Evolutionary conservation across 2,797 vertebrate species (phyloP).

Genomic region (Aplochiton taeniatus): DNA sequence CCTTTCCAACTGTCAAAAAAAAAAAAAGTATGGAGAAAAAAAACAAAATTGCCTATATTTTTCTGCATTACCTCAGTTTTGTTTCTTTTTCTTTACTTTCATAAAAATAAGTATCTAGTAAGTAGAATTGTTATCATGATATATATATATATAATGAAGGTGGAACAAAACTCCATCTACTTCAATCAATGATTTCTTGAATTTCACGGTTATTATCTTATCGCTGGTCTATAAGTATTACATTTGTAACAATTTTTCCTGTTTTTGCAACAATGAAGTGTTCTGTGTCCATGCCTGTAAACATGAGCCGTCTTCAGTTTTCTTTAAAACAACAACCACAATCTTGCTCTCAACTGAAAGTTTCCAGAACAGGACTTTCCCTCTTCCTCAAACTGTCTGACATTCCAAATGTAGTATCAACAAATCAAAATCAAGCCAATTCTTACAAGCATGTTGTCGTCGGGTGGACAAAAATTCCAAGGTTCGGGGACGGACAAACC

Average conservation of each 20-base stretch:
- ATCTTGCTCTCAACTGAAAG: constrained; percentile 1
- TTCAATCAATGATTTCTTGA: constrained; percentile 24
- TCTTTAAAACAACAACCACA: constrained; percentile 17
- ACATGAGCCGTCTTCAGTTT: constrained; percentile 9
- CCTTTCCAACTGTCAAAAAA: constrained; percentile 14
- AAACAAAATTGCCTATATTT: constrained; percentile 35
- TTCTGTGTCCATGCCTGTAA: constrained; percentile 11
- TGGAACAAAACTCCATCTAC: constrained; percentile 17
- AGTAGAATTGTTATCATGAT: constrained; percentile 26
- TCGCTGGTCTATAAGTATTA: constrained; percentile 40
- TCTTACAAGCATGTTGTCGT: too few species aligned
- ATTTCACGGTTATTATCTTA: constrained; percentile 29
- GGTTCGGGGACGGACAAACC: too few species aligned
- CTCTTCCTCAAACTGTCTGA: constrained; percentile 27
- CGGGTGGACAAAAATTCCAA: too few species aligned
- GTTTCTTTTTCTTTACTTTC: constrained; percentile 30
- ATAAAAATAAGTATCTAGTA: constrained; percentile 32
- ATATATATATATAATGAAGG: constrained; percentile 5
- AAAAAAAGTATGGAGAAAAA: constrained; percentile 39
- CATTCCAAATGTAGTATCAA: constrained; percentile 43
- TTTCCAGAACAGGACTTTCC: not conserved
- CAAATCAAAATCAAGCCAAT: not conserved
- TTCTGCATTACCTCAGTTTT: constrained; percentile 68
- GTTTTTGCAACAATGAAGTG: constrained; percentile 17
- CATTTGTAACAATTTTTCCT: constrained; percentile 22